Conservation (phyloP, 37 sponge, comb jelly and placozoan genomes). For the Crambe crambe region DNA sequence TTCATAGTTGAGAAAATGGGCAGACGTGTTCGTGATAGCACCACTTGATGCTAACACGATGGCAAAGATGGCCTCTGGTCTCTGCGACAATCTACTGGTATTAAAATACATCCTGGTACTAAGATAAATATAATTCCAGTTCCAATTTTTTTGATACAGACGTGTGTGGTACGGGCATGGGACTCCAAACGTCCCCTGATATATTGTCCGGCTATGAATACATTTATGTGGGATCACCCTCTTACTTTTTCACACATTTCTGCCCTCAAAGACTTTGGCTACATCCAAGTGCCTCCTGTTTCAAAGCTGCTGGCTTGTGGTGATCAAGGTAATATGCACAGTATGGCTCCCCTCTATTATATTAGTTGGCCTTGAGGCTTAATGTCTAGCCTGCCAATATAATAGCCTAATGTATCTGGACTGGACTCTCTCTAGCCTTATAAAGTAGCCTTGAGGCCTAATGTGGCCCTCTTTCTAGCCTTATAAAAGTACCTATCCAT, state of each 20-base stretch:
- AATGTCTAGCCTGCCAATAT: too few species aligned
- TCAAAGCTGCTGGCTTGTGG: conserved; percentile 91
- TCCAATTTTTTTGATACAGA: conserved; percentile 21
- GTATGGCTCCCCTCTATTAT: neutral
- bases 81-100: conserved; percentile 96
- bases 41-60: conserved; percentile 97
- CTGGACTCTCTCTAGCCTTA: too few species aligned
- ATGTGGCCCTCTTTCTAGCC: neutral
- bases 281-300: conserved; percentile 83
- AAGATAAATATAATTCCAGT: neutral
- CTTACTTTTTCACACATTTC: conserved; percentile 73
- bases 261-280: conserved; percentile 54
- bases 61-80: conserved; percentile 89
- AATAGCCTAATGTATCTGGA: too few species aligned
- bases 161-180: conserved; percentile 94
- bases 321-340: conserved; percentile 74
- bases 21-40: conserved; percentile 90
- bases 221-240: conserved; percentile 94
- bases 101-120: neutral
- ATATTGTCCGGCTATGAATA: conserved; percentile 98
- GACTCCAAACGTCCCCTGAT: conserved; percentile 80
- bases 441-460: neutral
- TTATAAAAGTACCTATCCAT: too few species aligned
- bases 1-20: conserved; percentile 95
- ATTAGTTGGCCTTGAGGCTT: too few species aligned